Percentiles rank a stretch among this genome's conserved stretches.
phyloP scores from a whole-genome alignment of 37 sponge, comb jelly and placozoan genomes.

The Chondrilla cf. caribensis region DNA sequence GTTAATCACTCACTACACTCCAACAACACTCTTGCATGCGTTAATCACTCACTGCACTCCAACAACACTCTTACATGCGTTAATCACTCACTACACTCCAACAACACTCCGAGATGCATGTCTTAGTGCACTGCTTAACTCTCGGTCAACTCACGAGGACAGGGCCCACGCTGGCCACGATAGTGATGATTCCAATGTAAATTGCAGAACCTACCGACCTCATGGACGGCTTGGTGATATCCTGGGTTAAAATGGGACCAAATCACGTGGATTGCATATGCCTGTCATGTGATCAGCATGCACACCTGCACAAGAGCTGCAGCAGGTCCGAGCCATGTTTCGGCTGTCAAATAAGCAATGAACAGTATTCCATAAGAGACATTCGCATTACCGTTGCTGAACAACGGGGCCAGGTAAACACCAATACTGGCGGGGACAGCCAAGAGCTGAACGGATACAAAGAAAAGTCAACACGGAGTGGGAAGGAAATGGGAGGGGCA shows the following conservation, averaged over 20 bases:
- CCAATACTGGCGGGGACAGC: constrained; percentile 72
- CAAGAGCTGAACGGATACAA: constrained; percentile 51
- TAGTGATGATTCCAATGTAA: constrained; percentile 80
- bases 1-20: too few species aligned
- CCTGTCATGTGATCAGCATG: not conserved
- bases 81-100: too few species aligned
- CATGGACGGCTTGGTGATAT: constrained; percentile 75
- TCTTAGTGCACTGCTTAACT: too few species aligned
- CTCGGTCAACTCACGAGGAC: constrained; percentile 72
- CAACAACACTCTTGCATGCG: too few species aligned
- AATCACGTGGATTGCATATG: too few species aligned
- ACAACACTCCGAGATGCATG: too few species aligned
- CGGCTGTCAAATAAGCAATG: constrained; percentile 83
- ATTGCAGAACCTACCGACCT: constrained; percentile 79
- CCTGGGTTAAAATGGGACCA: constrained; percentile 28
- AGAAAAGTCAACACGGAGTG: not conserved
- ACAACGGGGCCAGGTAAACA: constrained; percentile 56
- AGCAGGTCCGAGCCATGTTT: constrained; percentile 90
- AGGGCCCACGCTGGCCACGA: constrained; percentile 80
- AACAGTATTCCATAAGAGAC: constrained; percentile 78
- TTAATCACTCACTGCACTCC: too few species aligned
- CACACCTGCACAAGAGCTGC: constrained; percentile 80
- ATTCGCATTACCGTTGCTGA: constrained; percentile 8
- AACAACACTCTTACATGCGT: too few species aligned
- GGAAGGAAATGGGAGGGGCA: not conserved